phyloP scores from a whole-genome alignment of 2,797 vertebrate genomes.

The Melopsittacus undulatus region DNA sequence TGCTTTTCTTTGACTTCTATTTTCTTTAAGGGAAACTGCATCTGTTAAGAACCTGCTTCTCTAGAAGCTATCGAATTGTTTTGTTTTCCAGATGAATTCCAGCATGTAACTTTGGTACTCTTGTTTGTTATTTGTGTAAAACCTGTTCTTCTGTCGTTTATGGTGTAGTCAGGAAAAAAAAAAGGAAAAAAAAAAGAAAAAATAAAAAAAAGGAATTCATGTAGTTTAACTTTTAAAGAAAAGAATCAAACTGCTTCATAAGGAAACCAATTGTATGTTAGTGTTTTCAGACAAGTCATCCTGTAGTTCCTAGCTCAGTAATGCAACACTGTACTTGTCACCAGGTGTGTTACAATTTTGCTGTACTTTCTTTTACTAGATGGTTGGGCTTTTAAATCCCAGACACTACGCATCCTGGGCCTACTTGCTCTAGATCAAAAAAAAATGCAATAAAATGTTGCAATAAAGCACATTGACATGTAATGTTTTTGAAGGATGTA shows the following conservation, averaged over 20 bases:
- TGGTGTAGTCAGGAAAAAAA: slow-evolving; percentile 80
- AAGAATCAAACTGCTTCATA: slow-evolving; percentile 74
- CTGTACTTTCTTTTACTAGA: slow-evolving; percentile 74
- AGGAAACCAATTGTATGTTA: slow-evolving; percentile 77
- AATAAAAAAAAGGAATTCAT: slow-evolving; percentile 79
- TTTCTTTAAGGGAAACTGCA: slow-evolving; percentile 65
- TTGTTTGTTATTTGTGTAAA: slow-evolving; percentile 93
- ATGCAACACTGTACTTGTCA: slow-evolving; percentile 81
- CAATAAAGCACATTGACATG: slow-evolving; percentile 77
- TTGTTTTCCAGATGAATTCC: slow-evolving; percentile 83
- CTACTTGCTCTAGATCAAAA: slow-evolving; percentile 78
- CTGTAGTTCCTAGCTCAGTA: slow-evolving; percentile 82
- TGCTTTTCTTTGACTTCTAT: slow-evolving; percentile 63
- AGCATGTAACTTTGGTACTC: slow-evolving; percentile 97
- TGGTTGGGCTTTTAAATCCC: slow-evolving; percentile 76
- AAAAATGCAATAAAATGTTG: slow-evolving; percentile 81
- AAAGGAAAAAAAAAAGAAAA: slow-evolving; percentile 58
- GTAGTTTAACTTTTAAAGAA: slow-evolving; percentile 79
- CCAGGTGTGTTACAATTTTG: slow-evolving; percentile 76
- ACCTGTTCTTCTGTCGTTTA: slow-evolving; percentile 90
- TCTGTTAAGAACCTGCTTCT: slow-evolving; percentile 67
- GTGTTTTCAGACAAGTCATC: slow-evolving; percentile 77
- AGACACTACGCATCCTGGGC: slow-evolving; percentile 78
- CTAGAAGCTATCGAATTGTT: slow-evolving; percentile 43
- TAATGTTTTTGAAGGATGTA: slow-evolving; percentile 75